Percentiles rank a stretch among this genome's conserved stretches.
Evolutionary conservation across 2,113 vertebrate genomes (phyloP).

Genomic region (Cyprinodon variegatus): DNA sequence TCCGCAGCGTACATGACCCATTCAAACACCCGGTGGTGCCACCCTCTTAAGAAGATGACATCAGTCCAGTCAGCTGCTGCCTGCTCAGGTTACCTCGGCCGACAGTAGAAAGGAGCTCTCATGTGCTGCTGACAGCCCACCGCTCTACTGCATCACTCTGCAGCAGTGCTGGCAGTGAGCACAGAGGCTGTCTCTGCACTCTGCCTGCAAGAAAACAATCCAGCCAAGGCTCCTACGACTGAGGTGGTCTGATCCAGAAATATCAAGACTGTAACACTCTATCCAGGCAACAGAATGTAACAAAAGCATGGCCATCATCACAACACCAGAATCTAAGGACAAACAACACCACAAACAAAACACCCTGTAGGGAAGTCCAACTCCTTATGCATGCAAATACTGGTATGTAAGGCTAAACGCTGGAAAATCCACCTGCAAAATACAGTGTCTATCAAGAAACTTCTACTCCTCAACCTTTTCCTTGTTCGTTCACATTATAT

Average conservation of each 20-base stretch:
- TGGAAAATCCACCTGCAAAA: neutral
- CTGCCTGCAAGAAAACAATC: conserved; percentile 58
- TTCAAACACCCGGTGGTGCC: conserved; percentile 27
- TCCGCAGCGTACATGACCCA: conserved; percentile 1
- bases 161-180: conserved; percentile 60
- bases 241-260: conserved; percentile 55
- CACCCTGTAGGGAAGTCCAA: neutral
- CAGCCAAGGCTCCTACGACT: conserved; percentile 53
- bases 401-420: conserved; percentile 17
- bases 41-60: conserved; percentile 48
- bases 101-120: conserved; percentile 54
- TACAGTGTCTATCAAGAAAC: neutral
- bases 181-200: conserved; percentile 48
- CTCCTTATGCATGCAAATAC: neutral
- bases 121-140: conserved; percentile 52
- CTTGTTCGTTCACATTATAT: neutral
- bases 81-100: conserved; percentile 67
- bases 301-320: neutral
- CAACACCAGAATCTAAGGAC: neutral
- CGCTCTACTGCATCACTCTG: conserved; percentile 78
- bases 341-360: neutral
- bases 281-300: neutral
- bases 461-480: neutral
- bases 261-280: conserved; percentile 3
- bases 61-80: conserved; percentile 52